Evolutionary conservation across 2,113 vertebrate genomes (phyloP), one percentile per base, ranked within the genome.

Genomic region (Mesembrinibis cayennensis): DNA sequence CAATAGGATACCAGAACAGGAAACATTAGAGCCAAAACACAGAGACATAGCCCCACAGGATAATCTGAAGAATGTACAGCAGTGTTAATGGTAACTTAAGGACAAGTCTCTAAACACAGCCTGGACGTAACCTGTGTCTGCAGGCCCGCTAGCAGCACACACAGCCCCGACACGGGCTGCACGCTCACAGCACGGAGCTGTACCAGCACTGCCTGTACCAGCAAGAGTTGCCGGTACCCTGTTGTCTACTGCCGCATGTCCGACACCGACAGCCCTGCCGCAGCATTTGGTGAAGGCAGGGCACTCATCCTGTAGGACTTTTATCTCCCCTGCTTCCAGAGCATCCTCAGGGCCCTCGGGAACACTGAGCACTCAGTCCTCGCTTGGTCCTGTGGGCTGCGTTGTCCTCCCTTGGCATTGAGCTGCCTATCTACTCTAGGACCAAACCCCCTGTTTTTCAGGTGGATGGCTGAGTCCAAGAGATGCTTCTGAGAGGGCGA

Each of bases 201-300:
- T 42, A 42, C 42, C 55, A 45, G 25, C 25, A 21, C 38, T 17
- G 34, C 34, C 55, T 4, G 32, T 10, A n/a, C 42, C 55, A 45
- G 25, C 25, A 21, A 16, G n/a, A 27, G 49, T 1, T 6, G 19
- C 47, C 3, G 13, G 26, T 49, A 71, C n/a, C 26, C 70, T 55
- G 38, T n/a, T 2, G 2, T 22, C 58, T 19, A 8, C 29, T 2
- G 1, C 19, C 25, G 7, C 3, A 6, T 7, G 32, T 66, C 78
- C 7, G 4, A 12, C 63, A 40, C 42, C 6, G 4, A 15, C 79
- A 56, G 79, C 42, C 52, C 20, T 25, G 63, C 27, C 2, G 2
- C 79, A 23, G 26, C 1, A 0, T 38, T 59, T 0, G 1, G 53
- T 3, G 2, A 32, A 34, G 6, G 32, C 0, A 1, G 27, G 80